Conservation (phyloP, 2,797 vertebrate species). For the Takifugu ocellatus region DNA sequence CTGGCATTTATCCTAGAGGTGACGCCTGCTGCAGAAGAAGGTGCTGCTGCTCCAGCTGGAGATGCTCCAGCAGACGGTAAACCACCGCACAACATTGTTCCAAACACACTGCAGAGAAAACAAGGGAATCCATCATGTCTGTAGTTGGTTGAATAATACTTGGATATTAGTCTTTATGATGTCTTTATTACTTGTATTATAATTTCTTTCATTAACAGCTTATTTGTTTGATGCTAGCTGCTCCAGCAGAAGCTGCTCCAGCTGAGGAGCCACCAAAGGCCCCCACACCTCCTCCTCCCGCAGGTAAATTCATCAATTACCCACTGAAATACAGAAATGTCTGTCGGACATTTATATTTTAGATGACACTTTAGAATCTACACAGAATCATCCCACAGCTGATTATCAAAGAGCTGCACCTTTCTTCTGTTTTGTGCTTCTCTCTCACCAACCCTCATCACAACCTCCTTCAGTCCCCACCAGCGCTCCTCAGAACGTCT, state of each 20-base stretch:
- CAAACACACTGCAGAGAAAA: slow-evolving; percentile 9
- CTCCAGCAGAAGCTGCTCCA: slow-evolving; percentile 60
- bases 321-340: not conserved
- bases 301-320: slow-evolving; percentile 56
- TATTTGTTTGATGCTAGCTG: slow-evolving; percentile 53
- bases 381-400: not conserved
- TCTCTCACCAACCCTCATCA: not conserved
- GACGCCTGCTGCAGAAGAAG: slow-evolving; percentile 41
- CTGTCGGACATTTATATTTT: no score
- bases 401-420: not conserved
- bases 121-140: not conserved
- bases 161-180: not conserved
- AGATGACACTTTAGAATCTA: not conserved
- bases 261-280: slow-evolving; percentile 68
- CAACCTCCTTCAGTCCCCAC: slow-evolving; percentile 75
- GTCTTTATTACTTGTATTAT: slow-evolving; percentile 8
- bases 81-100: slow-evolving; percentile 17
- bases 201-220: slow-evolving; percentile 4
- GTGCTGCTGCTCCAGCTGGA: slow-evolving; percentile 23
- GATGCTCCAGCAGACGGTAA: slow-evolving; percentile 51
- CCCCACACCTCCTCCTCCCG: slow-evolving; percentile 69
- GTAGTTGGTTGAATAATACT: not conserved
- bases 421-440: not conserved
- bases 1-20: slow-evolving; percentile 18
- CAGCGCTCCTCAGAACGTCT: slow-evolving; percentile 78